phyloP scores from a whole-genome alignment of 2,888 invertebrate species.

The Halictus quadricinctus region DNA sequence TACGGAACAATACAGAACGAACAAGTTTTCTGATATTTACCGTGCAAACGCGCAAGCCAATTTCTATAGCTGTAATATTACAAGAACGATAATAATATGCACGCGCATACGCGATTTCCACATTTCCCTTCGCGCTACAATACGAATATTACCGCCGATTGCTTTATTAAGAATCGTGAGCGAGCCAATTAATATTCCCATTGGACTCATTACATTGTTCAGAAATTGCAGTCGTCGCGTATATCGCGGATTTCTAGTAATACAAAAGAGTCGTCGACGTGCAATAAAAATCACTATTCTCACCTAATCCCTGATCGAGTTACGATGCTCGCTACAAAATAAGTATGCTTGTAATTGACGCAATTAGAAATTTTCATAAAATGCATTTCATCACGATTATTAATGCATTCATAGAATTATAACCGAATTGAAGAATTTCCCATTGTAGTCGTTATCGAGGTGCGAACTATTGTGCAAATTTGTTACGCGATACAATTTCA shows the following conservation, averaged over 20 bases:
- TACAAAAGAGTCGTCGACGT: not conserved
- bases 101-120: slow-evolving; percentile 6
- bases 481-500: not conserved
- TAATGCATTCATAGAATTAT: not conserved
- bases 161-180: slow-evolving; percentile 37
- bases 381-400: not conserved
- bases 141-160: slow-evolving; percentile 19
- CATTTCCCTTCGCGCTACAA: not conserved
- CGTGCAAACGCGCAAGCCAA: slow-evolving; percentile 28
- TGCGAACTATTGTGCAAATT: not conserved
- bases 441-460: not conserved
- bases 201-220: not conserved
- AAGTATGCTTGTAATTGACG: not conserved
- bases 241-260: no score
- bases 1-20: slow-evolving; percentile 8
- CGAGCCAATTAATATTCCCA: slow-evolving; percentile 11
- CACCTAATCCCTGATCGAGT: not conserved
- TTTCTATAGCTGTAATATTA: slow-evolving; percentile 37
- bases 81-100: slow-evolving; percentile 41
- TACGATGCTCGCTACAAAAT: not conserved
- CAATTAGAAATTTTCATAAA: not conserved
- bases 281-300: not conserved
- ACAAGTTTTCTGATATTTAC: slow-evolving; percentile 24
- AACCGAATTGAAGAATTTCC: not conserved
- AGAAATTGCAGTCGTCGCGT: not conserved